Conservation (phyloP, 2,113 vertebrate genomes). For the Centropus bengalensis region DNA sequence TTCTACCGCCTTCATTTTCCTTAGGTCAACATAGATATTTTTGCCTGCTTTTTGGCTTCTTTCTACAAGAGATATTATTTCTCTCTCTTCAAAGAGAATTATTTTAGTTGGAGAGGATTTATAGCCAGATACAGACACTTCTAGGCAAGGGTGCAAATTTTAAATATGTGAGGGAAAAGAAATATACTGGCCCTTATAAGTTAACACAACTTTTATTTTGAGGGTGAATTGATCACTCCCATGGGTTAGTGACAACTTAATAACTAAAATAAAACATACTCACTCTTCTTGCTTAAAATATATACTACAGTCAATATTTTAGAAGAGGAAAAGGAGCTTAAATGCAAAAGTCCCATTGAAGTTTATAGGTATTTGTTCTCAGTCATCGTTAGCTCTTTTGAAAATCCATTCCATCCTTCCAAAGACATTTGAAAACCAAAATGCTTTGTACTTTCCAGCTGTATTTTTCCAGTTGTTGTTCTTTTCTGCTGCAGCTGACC, state of each 20-base stretch:
- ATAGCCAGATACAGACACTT: slow-evolving; percentile 39
- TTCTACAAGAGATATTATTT: slow-evolving; percentile 8
- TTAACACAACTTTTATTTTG: slow-evolving; percentile 39
- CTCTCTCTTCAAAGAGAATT: slow-evolving; percentile 26
- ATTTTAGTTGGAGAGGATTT: slow-evolving; percentile 57
- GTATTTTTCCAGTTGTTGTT: neutral
- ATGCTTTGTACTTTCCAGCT: neutral
- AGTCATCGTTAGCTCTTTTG: neutral
- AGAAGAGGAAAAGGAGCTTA: neutral
- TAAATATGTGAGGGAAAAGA: slow-evolving; percentile 22
- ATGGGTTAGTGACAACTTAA: slow-evolving; percentile 24
- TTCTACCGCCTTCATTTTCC: neutral
- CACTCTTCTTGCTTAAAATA: neutral
- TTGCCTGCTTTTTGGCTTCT: slow-evolving; percentile 35
- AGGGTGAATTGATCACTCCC: slow-evolving; percentile 8
- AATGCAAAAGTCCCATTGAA: neutral
- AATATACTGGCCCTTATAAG: slow-evolving; percentile 17
- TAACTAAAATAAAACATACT: slow-evolving; percentile 34
- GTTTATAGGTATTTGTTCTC: neutral
- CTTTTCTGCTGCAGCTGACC: neutral
- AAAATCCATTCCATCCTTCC: slow-evolving; percentile 28
- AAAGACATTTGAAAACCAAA: neutral
- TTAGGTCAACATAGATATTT: slow-evolving; percentile 12
- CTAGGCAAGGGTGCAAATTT: slow-evolving; percentile 24
- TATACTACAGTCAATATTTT: neutral